Base-by-base conservation (phyloP, 2,113 vertebrate species). In the Paramormyrops kingsleyae region DNA sequence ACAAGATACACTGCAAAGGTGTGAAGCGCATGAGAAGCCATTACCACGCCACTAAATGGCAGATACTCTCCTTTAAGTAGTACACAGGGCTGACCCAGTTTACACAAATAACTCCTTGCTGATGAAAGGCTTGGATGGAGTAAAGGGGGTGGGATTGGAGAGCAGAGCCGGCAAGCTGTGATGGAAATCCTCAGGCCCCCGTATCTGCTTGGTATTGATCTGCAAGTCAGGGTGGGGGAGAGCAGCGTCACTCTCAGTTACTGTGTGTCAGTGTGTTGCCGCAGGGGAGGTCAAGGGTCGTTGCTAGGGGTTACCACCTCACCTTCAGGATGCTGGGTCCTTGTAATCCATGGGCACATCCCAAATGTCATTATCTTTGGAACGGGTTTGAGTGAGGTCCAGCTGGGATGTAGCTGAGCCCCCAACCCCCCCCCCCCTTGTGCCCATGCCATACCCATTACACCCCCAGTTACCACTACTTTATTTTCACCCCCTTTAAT, bases 51-150 rank as follows among this genome's bases (percentile, higher is more conserved):
- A 7, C 15, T 39, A 87, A 87, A 56, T 42, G 85, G 13, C 49
- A 87, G n/a, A 19, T 56, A 6, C 47, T 6, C 15, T 52, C 31
- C 50, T 87, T 35, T 44, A 84, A 47, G 83, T 47, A 6, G 83
- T 47, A 84, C 85, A 87, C 85, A 53, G 50, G 50, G 47, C 27
- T 87, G 47, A 53, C 85, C 85, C 8, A 87, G 27, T 87, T 87
- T 87, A 87, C 49, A 53, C 50, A 87, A 87, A 87, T 87, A 87
- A 87, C 49, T 87, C 49, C 50, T 35, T 50, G 1, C 85, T 21
- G 85, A 87, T 87, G 85, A 87, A 53, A 52, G 31, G 19, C 42
- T 84, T 87, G 13, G 27, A 53, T 35, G n/a, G 85, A 52, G 13
- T 53, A 87, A 21, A 53, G 50, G 85, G 44, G 44, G 83, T 47